Base-by-base conservation (phyloP, 2,888 invertebrate species). In the Drosophila subquinaria region DNA sequence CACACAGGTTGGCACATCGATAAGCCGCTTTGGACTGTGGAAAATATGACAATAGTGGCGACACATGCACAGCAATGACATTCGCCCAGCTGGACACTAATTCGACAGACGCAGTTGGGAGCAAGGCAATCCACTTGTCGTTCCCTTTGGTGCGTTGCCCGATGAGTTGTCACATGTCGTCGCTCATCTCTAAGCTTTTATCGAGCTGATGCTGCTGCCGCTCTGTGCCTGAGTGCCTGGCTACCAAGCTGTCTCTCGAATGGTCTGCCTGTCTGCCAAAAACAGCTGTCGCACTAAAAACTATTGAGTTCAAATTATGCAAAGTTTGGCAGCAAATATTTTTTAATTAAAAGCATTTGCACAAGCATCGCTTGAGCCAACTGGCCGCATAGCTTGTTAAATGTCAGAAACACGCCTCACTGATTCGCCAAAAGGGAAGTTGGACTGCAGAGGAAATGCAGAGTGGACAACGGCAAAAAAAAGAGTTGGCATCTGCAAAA, bases 81-180 rank as follows among this genome's bases (percentile, higher is more conserved):
- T 53, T 56, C 38, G 45, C 52, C 43, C 66, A 47, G 50, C 50
- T 51, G 69, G 66, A 77, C 68, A 82, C 66, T 74, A 88, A 82
- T 82, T 82, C 74, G 77, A 5, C 4, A 11, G 17, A 17, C 38
- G 33, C 69, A 45, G 42, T 15, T 17, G 57, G 35, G 30, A 40
- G 17, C 47, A 48, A 68, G 52, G 56, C 62, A 60, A 65, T 68
- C 43, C 55, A 55, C 68, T 76, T 68, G 70, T 30, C 66, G 71
- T 66, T 83, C 81, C 78, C 70, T 76, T 73, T 78, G 76, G 81
- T 79, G 73, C 63, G 60, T 63, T 60, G 76, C 63, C 83, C 83
- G 89, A 88, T 83, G 84, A 88, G 81, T 86, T 85, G 89, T 81
- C 89, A 85, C 81, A 88, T 83, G 84, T 85, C 84, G 70, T 74